A percentile compares a stretch with the other conserved stretches of the same genome.
Evolutionary conservation across 2,113 vertebrate genomes (phyloP).

Genomic region (Menidia beryllina): DNA sequence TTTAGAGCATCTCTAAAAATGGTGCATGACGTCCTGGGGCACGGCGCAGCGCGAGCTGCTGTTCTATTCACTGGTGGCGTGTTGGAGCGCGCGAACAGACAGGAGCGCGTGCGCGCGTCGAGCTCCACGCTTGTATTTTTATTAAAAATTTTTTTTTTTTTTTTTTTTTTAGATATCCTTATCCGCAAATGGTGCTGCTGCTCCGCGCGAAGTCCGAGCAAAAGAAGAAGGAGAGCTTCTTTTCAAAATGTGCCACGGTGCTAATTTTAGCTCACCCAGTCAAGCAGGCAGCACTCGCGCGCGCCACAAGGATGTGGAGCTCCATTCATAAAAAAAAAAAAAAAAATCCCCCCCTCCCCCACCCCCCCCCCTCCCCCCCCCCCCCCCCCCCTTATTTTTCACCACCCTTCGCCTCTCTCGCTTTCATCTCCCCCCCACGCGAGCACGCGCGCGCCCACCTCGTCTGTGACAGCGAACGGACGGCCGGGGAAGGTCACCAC

Average conservation of each 20-base stretch:
- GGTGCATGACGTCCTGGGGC: conserved; percentile 75
- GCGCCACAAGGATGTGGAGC: conserved; percentile 50
- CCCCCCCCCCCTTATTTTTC: conserved; percentile 12
- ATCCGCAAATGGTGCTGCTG: conserved; percentile 10
- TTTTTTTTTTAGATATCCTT: conserved; percentile 30
- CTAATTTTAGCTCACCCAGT: conserved; percentile 34
- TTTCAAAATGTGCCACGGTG: background rate
- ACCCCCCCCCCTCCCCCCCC: conserved; percentile 6
- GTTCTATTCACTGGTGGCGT: conserved; percentile 56
- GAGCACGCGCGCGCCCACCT: conserved; percentile 5
- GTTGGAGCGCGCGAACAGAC: conserved; percentile 37
- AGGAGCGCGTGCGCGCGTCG: background rate
- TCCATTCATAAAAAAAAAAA: conserved; percentile 80
- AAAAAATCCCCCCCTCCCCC: conserved; percentile 35
- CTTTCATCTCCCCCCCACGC: conserved; percentile 16
- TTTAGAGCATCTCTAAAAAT: conserved; percentile 77
- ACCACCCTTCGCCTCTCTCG: conserved; percentile 10
- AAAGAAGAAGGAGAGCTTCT: background rate
- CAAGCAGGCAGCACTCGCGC: conserved; percentile 9
- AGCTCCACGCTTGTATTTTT: background rate
- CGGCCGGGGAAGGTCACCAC: conserved; percentile 69
- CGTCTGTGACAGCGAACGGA: conserved; percentile 49
- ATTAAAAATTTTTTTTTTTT: conserved; percentile 36
- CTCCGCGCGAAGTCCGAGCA: background rate
- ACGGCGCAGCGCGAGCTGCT: conserved; percentile 47